Base-by-base conservation (phyloP, 2,113 vertebrate genomes). In the Electrona antarctica region DNA sequence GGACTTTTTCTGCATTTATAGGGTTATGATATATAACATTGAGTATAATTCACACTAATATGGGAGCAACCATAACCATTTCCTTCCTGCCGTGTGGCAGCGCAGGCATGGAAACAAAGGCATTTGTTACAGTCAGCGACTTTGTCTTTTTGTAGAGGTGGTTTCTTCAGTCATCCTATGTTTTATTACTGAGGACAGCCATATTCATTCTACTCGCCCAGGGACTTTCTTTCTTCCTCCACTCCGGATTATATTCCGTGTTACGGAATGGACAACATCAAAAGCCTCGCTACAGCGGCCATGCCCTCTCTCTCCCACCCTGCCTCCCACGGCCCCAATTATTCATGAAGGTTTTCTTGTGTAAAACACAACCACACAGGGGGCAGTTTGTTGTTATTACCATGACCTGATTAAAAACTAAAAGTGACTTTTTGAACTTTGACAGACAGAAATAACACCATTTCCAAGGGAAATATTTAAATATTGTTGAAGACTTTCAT, bases 301-400 rank as follows among this genome's bases (percentile, higher is more conserved):
- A 6, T 74, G 64, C 65, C 61, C 73, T 72, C 64, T 47, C 33
- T 41, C 33, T 41, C 33, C 15, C 48, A 15, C 2, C 48, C 50
- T 4, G 57, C 52, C 60, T 12, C 60, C 28, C 60, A 45, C 60
- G 11, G 56, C 33, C 61, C 77, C 77, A 77, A 82, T 86, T 85
- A 89, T 82, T 85, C 76, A 90, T 81, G 78, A 87, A 84, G 85
- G 76, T 79, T 79, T 80, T 51, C 15, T 72, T 33, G n/a, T 67
- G 55, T 69, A 84, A 82, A 71, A 80, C 14, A 67, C 50, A 10
- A 64, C 11, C 11, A 52, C 64, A 52, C 58, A 56, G 67, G 58
- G 79, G 80, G 71, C 21, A 75, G 67, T 62, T 80, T 64, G 58
- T 65, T 76, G 67, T 68, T 81, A 74, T 73, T 76, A 75, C 78